Base-by-base conservation (phyloP, 2,888 invertebrate species). In the Protophormia terraenovae region DNA sequence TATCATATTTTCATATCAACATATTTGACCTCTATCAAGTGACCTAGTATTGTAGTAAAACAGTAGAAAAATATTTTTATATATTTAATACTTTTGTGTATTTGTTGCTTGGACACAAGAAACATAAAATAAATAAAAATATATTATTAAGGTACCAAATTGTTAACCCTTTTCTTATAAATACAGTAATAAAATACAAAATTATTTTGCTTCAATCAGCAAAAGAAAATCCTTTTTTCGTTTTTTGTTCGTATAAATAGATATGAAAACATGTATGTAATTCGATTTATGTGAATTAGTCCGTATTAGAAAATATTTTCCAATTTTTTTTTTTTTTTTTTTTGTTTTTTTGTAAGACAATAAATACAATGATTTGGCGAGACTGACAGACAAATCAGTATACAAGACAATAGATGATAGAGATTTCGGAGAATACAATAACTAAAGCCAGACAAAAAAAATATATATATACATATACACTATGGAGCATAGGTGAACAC, bases 151-250 rank as follows among this genome's bases (percentile, higher is more conserved):
- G 38, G 38, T 38, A 62, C 35, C 22, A 62, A n/a, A 76, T 12
- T 45, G 8, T 45, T n/a, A 29, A 66, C 60, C 69, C 50, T 32
- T 58, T 60, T 27, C 32, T 24, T 35, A 22, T 62, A 19, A 66
- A 55, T 76, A 45, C 35, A 58, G 29, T 32, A 67, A 77, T 78
- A 60, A 78, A 78, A 69, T 14, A 24, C 14, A 50, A 69, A 69
- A 67, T 29, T 32, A 27, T 78, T 77, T 69, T 78, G 58, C 78
- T 69, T 69, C 58, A 47, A 50, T 60, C 78, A 69, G 69, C 50
- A 50, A 50, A 32, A 50, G 8, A 32, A 69, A 27, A n/a, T 29
- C 7, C 16, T 41, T 19, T 58, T 7, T 27, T 50, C 19, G 38
- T 41, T 41, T 5, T 55, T 69, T 69, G 10, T 24, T 8, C n/a